These are phyloP conservation scores for Cyphomyrus discorhynchus DNA, from an alignment of 2,113 vertebrate genomes.

Conservation along the genomic window DNA sequence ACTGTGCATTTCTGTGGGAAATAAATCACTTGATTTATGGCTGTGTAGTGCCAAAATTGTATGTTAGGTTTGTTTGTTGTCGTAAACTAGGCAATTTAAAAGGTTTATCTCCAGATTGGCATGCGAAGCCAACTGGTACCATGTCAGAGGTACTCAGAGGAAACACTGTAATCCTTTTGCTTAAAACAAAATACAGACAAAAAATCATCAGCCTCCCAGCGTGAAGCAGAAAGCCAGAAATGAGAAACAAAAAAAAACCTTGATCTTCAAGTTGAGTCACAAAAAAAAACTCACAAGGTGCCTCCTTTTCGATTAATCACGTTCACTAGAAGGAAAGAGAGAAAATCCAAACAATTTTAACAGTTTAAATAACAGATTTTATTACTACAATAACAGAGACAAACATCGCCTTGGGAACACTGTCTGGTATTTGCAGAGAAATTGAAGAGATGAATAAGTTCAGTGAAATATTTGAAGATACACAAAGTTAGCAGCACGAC, in stretches of 20 bases:
- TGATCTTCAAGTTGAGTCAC: background rate
- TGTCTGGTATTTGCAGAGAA: constrained; percentile 3
- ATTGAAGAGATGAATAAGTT: constrained; percentile 25
- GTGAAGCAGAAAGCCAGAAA: background rate
- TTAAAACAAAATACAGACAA: background rate
- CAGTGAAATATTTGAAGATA: background rate
- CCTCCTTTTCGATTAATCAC: background rate
- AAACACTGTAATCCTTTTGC: background rate
- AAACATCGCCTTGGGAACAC: constrained; percentile 45
- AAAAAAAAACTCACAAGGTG: background rate
- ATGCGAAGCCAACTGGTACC: background rate
- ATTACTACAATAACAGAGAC: constrained; percentile 38
- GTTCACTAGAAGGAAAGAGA: constrained; percentile 35
- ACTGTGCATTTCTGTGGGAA: background rate
- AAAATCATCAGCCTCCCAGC: background rate
- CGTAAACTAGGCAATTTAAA: background rate
- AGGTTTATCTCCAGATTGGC: background rate
- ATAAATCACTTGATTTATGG: background rate
- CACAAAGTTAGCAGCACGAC: background rate
- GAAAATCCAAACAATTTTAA: constrained; percentile 38
- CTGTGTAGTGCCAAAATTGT: background rate
- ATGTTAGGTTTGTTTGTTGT: background rate
- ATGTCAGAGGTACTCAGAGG: background rate
- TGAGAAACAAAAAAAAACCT: background rate
- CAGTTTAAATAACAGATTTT: background rate